These are phyloP conservation scores for Trachemys scripta DNA, from an alignment of 2,113 vertebrate genomes.

Conservation along the genomic window DNA sequence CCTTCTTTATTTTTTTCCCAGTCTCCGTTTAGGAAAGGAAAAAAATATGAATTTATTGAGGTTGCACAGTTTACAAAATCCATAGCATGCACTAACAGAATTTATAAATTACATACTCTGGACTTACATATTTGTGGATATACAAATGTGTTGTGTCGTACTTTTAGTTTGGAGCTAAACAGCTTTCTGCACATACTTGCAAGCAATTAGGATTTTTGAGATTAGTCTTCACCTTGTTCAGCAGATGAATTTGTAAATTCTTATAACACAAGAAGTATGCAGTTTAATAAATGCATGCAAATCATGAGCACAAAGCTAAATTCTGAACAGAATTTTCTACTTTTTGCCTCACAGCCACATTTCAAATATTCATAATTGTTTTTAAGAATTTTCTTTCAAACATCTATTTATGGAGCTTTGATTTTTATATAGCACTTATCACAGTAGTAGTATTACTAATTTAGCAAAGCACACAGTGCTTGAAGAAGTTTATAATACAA, in stretches of 20 bases:
- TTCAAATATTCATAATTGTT: background rate
- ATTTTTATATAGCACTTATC: accelerated
- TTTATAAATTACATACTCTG: background rate
- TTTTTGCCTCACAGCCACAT: background rate
- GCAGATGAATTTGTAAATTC: background rate
- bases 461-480: accelerated
- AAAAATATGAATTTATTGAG: background rate
- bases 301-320: background rate
- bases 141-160: accelerated
- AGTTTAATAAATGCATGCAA: background rate
- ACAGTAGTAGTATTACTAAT: background rate
- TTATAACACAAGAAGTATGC: background rate
- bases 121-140: accelerated
- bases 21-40: background rate
- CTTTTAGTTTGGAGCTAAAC: background rate
- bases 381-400: background rate
- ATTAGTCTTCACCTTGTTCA: background rate
- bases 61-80: background rate
- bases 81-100: background rate
- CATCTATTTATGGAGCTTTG: background rate
- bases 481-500: background rate
- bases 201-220: background rate
- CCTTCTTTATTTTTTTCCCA: background rate
- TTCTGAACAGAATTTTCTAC: background rate
- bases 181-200: accelerated